Evolutionary conservation across 2,888 invertebrate genomes (phyloP).

Genomic region (Synergus laeviventris): DNA sequence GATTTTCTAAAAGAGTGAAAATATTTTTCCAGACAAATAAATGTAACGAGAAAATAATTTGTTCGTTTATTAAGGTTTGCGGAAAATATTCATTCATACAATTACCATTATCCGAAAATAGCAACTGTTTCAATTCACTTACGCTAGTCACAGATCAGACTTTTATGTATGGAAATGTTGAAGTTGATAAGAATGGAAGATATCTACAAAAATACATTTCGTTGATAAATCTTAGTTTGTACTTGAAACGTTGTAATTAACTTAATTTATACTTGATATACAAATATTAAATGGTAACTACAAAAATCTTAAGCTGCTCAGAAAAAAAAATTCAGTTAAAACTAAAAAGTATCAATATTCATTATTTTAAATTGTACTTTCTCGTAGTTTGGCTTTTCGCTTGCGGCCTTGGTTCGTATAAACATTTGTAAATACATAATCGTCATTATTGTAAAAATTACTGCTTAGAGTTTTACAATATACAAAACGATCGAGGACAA

Average conservation of each 20-base stretch:
- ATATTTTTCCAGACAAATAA: no score
- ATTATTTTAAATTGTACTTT: constrained; percentile 3
- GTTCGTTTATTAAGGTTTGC: not conserved
- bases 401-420: not conserved
- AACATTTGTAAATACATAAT: not conserved
- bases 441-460: not conserved
- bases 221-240: not conserved
- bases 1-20: no score
- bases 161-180: not conserved
- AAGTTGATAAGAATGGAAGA: not conserved
- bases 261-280: not conserved
- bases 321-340: not conserved
- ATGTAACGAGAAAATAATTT: not conserved
- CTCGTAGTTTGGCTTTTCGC: not conserved
- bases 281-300: not conserved
- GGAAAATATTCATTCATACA: not conserved
- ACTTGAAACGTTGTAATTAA: not conserved
- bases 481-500: not conserved
- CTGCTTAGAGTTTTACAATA: not conserved
- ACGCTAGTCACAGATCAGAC: not conserved
- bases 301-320: not conserved
- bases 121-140: not conserved
- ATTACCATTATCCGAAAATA: not conserved
- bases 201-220: not conserved
- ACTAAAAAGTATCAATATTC: not conserved